These are phyloP conservation scores for Scolopax rusticola DNA, from an alignment of 2,797 vertebrate genomes.

Conservation along the genomic window DNA sequence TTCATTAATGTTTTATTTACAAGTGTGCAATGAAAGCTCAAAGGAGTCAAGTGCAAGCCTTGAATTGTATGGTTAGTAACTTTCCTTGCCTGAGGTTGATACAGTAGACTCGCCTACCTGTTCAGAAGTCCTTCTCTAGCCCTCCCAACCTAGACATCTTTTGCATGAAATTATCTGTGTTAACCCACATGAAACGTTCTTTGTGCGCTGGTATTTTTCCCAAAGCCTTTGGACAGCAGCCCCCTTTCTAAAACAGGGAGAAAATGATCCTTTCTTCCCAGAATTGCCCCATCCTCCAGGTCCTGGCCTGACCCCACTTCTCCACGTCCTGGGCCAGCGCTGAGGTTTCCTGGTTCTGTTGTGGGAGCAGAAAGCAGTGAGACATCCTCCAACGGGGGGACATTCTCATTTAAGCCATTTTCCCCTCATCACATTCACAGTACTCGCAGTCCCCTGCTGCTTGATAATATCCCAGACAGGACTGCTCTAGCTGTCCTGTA, in stretches of 20 bases:
- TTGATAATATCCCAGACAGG: not conserved
- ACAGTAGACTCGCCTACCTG: rapidly evolving
- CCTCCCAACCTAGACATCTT: not conserved
- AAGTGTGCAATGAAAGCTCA: not conserved
- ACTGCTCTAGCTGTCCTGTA: not conserved
- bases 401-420: not conserved
- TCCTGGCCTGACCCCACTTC: not conserved
- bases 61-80: not conserved
- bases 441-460: not conserved
- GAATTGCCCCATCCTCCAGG: not conserved
- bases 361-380: not conserved
- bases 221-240: not conserved
- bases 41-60: not conserved
- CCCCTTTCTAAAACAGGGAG: not conserved
- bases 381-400: not conserved
- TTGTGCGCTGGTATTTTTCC: not conserved
- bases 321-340: not conserved
- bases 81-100: not conserved
- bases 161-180: not conserved
- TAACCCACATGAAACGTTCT: not conserved
- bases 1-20: conserved; percentile 50
- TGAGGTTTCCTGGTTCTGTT: not conserved
- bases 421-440: not conserved
- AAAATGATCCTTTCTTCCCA: not conserved
- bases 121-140: not conserved